Evolutionary conservation across 1,140 invertebrate species (phyloP), one percentile per base, ranked within the genome.

Genomic region (Drosophila ananassae): DNA sequence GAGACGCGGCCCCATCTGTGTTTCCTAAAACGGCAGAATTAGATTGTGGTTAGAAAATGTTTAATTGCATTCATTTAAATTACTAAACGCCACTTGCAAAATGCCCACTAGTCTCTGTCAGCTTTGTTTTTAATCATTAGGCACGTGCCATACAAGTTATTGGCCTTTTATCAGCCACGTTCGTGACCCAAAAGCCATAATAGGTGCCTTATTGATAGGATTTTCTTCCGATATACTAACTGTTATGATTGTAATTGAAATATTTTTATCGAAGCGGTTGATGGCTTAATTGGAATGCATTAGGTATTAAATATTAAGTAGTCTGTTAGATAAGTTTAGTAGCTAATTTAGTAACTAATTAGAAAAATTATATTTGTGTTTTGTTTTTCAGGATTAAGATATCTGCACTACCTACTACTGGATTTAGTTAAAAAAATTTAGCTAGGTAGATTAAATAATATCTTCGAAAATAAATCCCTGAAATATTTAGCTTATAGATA

Each of bases 1-100:
- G 57, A 91, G 67, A 81, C 81, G 90, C 67, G 77, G 77, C 72
- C 81, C 53, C 74, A 79, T 71, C 85, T 91, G 82, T 75, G 69
- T 75, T 83, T 91, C 89, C 89, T 91, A 84, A 41, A 80, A 79
- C 22, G 75, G 58, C 17, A 58, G 77, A 71, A 62, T 67, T 62
- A 32, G 48, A 28, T 63, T 0, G 25, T 7, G 13, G 59, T 67
- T 67, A 67, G 59, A 34, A 8, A 12, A 7, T 24, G 17, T 24
- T 21, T 6, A 22, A 21, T 44, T 25, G 52, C 21, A 25, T 44
- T 13, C 25, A 68, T 24, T 24, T 37, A 12, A 37, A 37, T 17
- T 24, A 56, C 58, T 50, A 58, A 83, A 72, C 66, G 25, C 21
- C 64, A 80, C 73, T 79, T 83, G 80, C 77, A 79, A 79, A 64